Evolutionary conservation across 2,797 vertebrate genomes (phyloP), one percentile per base, ranked within the genome.

Genomic region (Nasua narica): DNA sequence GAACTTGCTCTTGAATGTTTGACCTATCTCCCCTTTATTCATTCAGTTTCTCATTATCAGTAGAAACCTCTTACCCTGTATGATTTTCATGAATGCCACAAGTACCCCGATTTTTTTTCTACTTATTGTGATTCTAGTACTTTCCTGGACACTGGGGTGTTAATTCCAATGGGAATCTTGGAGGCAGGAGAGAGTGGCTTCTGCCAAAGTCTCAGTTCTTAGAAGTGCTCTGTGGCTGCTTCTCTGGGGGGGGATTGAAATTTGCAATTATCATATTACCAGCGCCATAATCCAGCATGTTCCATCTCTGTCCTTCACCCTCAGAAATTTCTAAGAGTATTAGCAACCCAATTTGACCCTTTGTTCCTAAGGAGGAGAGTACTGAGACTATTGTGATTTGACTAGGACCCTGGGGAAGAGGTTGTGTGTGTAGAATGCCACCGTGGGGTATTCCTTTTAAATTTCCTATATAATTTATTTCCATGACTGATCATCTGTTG

Each of bases 331-430:
- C 60, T 89, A 77, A 91, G 40, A 78, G 29, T 52, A 87, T 56
- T 43, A 69, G 27, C 32, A 92, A 69, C 43, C 18, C 18, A 82
- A 46, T 69, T 93, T 85, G 23, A 90, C 19, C 23, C 35, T 86
- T 78, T 89, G 21, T 86, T 91, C 37, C 56, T 93, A 77, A 48
- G 52, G 5, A 70, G 48, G 16, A 62, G 77, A 88, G 37, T 87
- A 72, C 10, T 52, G 77, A 92, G 56, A 87, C 40, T 67, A 29
- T 23, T 94, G n/a, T 92, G 72, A 87, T 92, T 92, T 90, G 70
- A 83, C 11, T 81, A 29, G 18, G 65, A 96, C 50, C 37, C 25
- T 78, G n/a, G 87, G 46, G 50, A 76, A 89, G 4, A 54, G 62
- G 27, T 65, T 77, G 25, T 58, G 25, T 58, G 27, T 94, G 7